Base-by-base conservation (phyloP, 2,797 vertebrate genomes). In the Cichlasoma orientale region DNA sequence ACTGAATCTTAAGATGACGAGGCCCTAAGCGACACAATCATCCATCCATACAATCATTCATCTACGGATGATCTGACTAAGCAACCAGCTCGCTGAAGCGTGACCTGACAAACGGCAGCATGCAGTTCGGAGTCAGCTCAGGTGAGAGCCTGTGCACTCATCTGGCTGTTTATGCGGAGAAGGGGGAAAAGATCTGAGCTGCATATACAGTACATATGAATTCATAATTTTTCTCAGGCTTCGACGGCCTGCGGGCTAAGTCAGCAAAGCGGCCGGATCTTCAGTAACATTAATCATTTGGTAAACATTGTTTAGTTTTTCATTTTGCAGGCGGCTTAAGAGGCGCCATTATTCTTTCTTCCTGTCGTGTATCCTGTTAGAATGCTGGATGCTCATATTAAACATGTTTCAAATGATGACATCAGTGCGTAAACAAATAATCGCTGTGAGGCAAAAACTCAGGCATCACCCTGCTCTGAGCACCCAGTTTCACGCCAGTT, bases 1-100 rank as follows among this genome's bases (percentile, higher is more conserved):
- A 56, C 25, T 63, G 36, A 71, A 57, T 79, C 69, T 68, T 38
- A 41, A 25, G 38, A 56, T 10, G 77, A 70, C 10, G 18, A 68
- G 33, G 68, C 78, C 52, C 5, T 44, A 7, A 77, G 82, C 75
- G 59, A 44, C 47, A 61, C 47, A 72, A 4, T 41, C 52, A 21
- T 19, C 68, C 50, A 56, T 27, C 44, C 2, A 4, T 33, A 56
- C 23, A 56, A 44, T 58, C 55, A n/a, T 38, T 18, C 55, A 12
- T 57, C 41, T n/a, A 7, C 16, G 19, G 61, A 19, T 23, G 18
- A 36, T 41, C 31, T 5, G 25, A 44, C 55, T 13, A 4, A 41
- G 21, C 11, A 41, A 7, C 36, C 21, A 18, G 16, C 36, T 41
- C 7, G 21, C 36, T 41, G 59, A 63, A 41, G 36, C 59, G 18